Percentiles rank a stretch among this genome's conserved stretches.
phyloP scores from a whole-genome alignment of 2,113 vertebrate species.

The Centropus unirufus region DNA sequence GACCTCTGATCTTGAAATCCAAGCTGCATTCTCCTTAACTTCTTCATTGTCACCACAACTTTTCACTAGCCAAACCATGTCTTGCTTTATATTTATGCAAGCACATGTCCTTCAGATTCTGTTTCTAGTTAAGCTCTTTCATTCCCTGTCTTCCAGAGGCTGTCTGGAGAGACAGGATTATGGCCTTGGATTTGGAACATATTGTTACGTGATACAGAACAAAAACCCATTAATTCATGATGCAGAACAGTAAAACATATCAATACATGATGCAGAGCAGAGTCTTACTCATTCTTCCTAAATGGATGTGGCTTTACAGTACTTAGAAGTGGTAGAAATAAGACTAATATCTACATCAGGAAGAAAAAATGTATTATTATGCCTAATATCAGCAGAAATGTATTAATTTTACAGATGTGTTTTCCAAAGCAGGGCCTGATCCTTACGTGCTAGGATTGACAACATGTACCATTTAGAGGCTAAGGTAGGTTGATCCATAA shows the following conservation, averaged over 20 bases:
- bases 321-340: background rate
- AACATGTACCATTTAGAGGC: background rate
- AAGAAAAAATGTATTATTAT: background rate
- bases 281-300: background rate
- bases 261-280: background rate
- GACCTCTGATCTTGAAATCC: slow-evolving; percentile 18
- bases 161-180: slow-evolving; percentile 11
- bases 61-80: background rate
- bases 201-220: background rate
- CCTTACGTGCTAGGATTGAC: background rate
- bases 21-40: background rate
- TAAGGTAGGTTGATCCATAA: background rate
- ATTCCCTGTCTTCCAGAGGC: slow-evolving; percentile 1
- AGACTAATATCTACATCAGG: background rate
- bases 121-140: slow-evolving; percentile 26
- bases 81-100: background rate
- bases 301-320: background rate
- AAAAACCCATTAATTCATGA: background rate
- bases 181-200: background rate
- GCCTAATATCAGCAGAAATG: background rate
- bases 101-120: background rate
- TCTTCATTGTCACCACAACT: slow-evolving; percentile 25
- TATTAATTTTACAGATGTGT: background rate
- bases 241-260: background rate
- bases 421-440: background rate